Percentiles rank a stretch among this genome's conserved stretches.
Conservation (phyloP, 2,888 invertebrate species). For the Lithodes maja region DNA sequence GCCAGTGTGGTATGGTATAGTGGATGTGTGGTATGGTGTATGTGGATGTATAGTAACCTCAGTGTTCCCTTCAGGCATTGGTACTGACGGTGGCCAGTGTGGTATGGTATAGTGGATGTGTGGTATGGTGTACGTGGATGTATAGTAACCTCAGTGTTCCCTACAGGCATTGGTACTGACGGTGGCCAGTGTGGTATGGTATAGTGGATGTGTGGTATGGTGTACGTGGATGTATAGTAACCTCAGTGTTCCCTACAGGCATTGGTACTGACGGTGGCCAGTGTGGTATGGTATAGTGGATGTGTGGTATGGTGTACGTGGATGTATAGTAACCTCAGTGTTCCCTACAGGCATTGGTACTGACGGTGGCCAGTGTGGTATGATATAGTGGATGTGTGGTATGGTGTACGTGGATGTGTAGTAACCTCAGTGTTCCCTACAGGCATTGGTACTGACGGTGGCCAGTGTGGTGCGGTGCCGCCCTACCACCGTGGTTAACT, state of each 20-base stretch:
- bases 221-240: not conserved
- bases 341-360: conserved; percentile 47
- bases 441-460: conserved; percentile 51
- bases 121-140: not conserved
- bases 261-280: not conserved
- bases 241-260: too few species aligned
- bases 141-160: not conserved
- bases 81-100: too few species aligned
- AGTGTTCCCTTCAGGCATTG: too few species aligned
- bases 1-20: too few species aligned
- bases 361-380: conserved; percentile 3
- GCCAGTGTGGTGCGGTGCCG: conserved; percentile 31
- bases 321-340: not conserved
- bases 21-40: too few species aligned
- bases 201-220: not conserved
- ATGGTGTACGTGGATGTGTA: not conserved
- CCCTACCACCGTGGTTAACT: conserved; percentile 61
- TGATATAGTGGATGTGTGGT: not conserved
- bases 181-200: not conserved
- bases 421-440: not conserved
- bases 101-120: too few species aligned
- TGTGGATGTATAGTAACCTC: too few species aligned
- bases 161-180: too few species aligned
- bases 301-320: not conserved
- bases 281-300: not conserved